phyloP scores from a whole-genome alignment of 2,888 invertebrate species.

The Tachina lurida region DNA sequence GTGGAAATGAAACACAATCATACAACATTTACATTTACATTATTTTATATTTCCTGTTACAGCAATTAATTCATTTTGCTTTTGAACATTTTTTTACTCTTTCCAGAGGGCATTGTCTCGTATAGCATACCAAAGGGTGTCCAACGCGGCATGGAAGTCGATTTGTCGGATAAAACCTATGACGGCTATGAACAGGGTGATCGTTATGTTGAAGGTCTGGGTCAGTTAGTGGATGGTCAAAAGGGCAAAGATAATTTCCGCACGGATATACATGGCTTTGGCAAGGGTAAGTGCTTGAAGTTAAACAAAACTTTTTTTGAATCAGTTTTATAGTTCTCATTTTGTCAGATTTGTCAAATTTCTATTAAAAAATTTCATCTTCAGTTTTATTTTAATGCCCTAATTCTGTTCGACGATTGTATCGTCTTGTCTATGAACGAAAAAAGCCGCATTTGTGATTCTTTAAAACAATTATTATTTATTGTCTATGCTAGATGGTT shows the following conservation, averaged over 20 bases:
- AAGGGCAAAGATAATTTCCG: conserved; percentile 90
- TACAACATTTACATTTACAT: conserved; percentile 18
- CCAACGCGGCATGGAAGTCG: conserved; percentile 88
- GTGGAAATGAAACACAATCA: background rate
- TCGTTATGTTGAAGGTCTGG: conserved; percentile 88
- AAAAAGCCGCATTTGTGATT: too few relatives aligned
- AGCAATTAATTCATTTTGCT: conserved; percentile 25
- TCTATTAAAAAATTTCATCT: too few relatives aligned
- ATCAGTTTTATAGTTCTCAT: too few relatives aligned
- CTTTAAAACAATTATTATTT: too few relatives aligned
- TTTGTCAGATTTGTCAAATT: too few relatives aligned
- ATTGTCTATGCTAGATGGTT: too few relatives aligned
- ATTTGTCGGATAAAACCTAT: conserved; percentile 90
- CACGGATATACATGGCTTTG: conserved; percentile 86
- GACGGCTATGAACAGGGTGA: conserved; percentile 88
- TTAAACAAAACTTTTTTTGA: too few relatives aligned
- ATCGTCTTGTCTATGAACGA: too few relatives aligned
- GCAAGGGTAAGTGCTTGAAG: conserved; percentile 85
- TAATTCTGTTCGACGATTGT: too few relatives aligned
- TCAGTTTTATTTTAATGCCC: too few relatives aligned
- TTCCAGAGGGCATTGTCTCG: conserved; percentile 89
- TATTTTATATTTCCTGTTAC: conserved; percentile 65
- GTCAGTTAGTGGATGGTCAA: conserved; percentile 90
- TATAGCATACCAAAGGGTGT: conserved; percentile 91
- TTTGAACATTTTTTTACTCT: conserved; percentile 34